Evolutionary conservation across 2,797 vertebrate species (phyloP).

Genomic region (Meriones psammophilus): DNA sequence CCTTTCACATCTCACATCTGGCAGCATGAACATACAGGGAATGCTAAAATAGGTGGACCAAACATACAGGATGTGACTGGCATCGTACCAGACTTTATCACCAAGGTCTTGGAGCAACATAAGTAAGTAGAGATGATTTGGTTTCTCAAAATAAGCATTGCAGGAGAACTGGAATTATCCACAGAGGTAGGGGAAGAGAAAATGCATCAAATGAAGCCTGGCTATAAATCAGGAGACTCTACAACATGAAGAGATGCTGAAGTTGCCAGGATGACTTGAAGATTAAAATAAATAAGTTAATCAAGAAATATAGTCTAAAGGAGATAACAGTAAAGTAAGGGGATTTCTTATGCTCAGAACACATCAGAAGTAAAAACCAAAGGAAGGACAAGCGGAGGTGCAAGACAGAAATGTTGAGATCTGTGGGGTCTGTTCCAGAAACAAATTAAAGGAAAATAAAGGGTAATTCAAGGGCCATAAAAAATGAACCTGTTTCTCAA

Average conservation of each 20-base stretch:
- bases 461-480: neutral
- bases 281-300: constrained; percentile 48
- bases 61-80: neutral
- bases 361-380: constrained; percentile 12
- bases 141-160: constrained; percentile 1
- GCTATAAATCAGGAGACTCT: constrained; percentile 68
- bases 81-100: constrained; percentile 37
- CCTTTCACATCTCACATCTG: neutral
- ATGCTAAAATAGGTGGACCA: neutral
- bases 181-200: neutral
- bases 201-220: constrained; percentile 24
- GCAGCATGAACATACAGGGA: neutral
- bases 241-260: neutral
- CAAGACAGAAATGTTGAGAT: neutral
- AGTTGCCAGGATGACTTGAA: constrained; percentile 67
- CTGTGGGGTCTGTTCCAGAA: neutral
- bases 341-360: neutral
- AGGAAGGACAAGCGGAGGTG: neutral
- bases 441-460: constrained; percentile 29
- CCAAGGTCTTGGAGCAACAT: neutral
- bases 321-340: constrained; percentile 8
- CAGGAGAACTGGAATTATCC: constrained; percentile 35
- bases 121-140: neutral
- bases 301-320: constrained; percentile 43
- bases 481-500: neutral